Base-by-base conservation (phyloP, 2,797 vertebrate genomes). In the Rhinichthys osculus region DNA sequence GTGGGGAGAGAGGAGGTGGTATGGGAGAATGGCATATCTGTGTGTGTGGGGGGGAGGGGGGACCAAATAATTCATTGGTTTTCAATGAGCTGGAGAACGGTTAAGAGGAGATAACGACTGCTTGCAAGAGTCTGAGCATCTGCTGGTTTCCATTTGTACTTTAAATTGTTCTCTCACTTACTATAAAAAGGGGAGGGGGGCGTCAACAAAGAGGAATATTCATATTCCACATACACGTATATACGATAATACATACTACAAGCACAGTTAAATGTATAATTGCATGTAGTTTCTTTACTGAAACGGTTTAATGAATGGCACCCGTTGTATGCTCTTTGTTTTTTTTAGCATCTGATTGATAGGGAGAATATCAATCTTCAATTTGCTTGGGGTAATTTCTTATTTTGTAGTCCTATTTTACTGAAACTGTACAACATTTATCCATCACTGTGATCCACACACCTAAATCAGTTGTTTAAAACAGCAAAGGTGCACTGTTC, bases 11-110 rank as follows among this genome's bases (percentile, higher is more conserved):
- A 40, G 66, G 62, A 69, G 76, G 62, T 42, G 78, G 77, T 72
- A 80, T 73, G 64, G 27, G 54, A 57, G 21, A 71, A 79, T 71
- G 66, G 38, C 47, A 42, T 57, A 8, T 69, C 30, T 70, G 30
- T 70, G 62, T 42, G 57, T 30, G 54, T 30, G 71, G 42, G 35
- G 30, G 74, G n/a, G 1, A 13, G 13, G 14, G 47, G 42, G 13
- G 64, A 21, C 70, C 40, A 79, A 57, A 71, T 19, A 47, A 71
- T 82, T 76, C 44, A 78, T 73, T 82, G 70, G 64, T 57, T 82
- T 78, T 79, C 79, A 82, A 62, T 73, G 82, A 85, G 52, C 74
- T 74, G 57, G 81, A 81, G 80, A 82, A 62, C 7, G 27, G 74
- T 33, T 84, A 70, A 85, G n/a, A 72, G 30, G 64, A 84, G 72